Percentiles rank a stretch among this genome's conserved stretches.
Evolutionary conservation across 2,113 vertebrate species (phyloP).

Genomic region (Stigmatopora nigra): DNA sequence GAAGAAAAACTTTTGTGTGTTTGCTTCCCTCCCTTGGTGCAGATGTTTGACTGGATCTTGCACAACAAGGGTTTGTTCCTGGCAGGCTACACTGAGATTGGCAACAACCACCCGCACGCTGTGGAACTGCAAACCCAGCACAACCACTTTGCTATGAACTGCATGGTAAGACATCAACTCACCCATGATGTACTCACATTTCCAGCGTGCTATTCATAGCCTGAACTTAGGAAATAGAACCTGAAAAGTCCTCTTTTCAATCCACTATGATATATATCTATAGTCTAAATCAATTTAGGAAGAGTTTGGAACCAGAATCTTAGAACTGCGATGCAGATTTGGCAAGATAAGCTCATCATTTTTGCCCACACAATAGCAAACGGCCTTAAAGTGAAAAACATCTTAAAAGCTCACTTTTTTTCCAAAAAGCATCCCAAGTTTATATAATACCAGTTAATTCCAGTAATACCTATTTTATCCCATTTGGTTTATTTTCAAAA

Average conservation of each 20-base stretch:
- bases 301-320: no score
- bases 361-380: no score
- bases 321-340: no score
- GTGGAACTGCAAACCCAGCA: constrained; percentile 98
- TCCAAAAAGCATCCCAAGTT: no score
- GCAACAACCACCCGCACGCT: constrained; percentile 92
- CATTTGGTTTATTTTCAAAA: no score
- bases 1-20: constrained; percentile 1
- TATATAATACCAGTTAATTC: no score
- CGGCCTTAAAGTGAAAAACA: no score
- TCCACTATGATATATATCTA: neutral
- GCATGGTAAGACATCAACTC: constrained; percentile 82
- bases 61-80: constrained; percentile 99
- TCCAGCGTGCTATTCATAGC: neutral
- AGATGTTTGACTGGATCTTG: constrained; percentile 99
- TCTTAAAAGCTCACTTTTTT: no score
- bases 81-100: constrained; percentile 96
- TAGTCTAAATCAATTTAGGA: neutral
- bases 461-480: no score
- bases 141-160: constrained; percentile 99
- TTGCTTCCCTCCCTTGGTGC: constrained; percentile 23
- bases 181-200: neutral
- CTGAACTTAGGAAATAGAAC: neutral
- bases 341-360: no score
- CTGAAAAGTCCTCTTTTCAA: neutral